Base-by-base conservation (phyloP, 2,888 invertebrate species). In the Eremobia ochroleuca region DNA sequence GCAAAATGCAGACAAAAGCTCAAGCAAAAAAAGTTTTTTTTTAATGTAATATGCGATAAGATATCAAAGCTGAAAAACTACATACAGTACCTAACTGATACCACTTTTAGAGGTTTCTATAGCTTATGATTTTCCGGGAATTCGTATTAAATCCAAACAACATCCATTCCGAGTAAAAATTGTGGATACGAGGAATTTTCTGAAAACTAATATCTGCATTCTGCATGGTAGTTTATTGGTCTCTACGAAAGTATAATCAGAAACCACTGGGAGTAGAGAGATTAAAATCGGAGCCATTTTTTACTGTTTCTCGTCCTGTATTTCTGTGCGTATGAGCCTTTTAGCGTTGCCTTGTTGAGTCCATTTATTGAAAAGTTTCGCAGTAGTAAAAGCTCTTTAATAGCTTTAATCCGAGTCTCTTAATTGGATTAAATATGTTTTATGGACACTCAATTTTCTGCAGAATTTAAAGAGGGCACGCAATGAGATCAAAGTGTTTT, bases 251-350 rank as follows among this genome's bases (percentile, higher is more conserved):
- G 43, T n/a, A 73, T 71, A 77, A 77, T 82, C 59, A 76, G 61
- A 77, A 74, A 70, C 66, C 67, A 46, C 67, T 70, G 28, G 13
- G 28, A 76, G 62, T 73, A 65, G 65, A 71, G 37, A 73, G 73
- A 79, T 79, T 82, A 87, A 79, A 81, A 75, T 73, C n/a, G 34
- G 13, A 18, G 58, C 61, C 37, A 65, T 75, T 76, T 85, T 76
- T 80, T 68, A 72, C 61, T 61, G 59, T 46, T 79, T 75, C 15
- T 62, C 28, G 37, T 34, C 40, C 49, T 25, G 34, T 67, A 77
- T 71, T 73, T 61, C 18, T 34, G 43, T 73, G 66, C 46, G 49
- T 76, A 52, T 62, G 34, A 72, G 21, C 59, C 40, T 69, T 77
- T 75, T 69, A 72, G 21, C 34, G 52, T 70, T 46, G 64, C 67